phyloP scores from a whole-genome alignment of 2,797 vertebrate genomes.

The Platyrinchus mystaceus region DNA sequence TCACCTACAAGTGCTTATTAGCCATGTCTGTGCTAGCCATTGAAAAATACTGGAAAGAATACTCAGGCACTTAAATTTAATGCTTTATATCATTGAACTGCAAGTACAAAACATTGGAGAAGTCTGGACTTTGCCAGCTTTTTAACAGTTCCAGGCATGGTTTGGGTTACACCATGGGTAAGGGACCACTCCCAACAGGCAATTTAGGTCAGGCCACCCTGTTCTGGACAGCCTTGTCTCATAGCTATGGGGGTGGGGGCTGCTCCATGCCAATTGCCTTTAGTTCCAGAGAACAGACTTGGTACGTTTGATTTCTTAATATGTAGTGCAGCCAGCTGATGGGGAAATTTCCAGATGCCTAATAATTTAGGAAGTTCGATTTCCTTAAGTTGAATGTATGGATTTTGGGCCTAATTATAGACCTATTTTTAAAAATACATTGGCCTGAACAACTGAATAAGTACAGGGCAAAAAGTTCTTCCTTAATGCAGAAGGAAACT shows the following conservation, averaged over 20 bases:
- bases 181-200: background rate
- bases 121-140: background rate
- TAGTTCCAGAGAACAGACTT: background rate
- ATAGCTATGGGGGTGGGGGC: background rate
- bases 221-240: background rate
- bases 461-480: background rate
- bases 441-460: background rate
- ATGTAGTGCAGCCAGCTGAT: background rate
- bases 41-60: background rate
- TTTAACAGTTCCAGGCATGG: background rate
- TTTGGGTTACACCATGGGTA: background rate
- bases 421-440: background rate
- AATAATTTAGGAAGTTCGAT: background rate
- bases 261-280: background rate
- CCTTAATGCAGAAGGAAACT: background rate
- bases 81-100: background rate
- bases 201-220: background rate
- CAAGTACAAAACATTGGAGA: background rate
- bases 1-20: background rate
- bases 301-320: background rate
- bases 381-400: background rate
- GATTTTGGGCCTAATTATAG: conserved; percentile 23
- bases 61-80: background rate
- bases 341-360: conserved; percentile 12
- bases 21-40: background rate